Conservation (phyloP, 2,888 invertebrate genomes). For the Parochlus steinenii region DNA sequence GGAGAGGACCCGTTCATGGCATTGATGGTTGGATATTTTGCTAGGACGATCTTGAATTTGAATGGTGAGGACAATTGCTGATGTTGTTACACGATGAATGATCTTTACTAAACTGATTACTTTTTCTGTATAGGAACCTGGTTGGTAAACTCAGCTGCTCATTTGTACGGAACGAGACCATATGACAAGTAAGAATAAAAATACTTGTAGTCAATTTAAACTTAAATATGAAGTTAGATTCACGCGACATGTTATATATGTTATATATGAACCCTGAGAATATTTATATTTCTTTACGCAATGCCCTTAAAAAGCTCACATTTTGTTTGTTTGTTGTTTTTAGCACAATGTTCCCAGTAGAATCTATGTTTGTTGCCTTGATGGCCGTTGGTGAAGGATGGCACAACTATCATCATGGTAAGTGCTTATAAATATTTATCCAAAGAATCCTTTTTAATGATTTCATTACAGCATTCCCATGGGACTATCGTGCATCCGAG, state of each 20-base stretch:
- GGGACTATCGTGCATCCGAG: slow-evolving; percentile 77
- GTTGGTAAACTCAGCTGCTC: slow-evolving; percentile 58
- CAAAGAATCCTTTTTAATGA: background rate
- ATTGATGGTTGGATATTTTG: slow-evolving; percentile 38
- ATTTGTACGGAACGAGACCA: slow-evolving; percentile 49
- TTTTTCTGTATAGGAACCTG: slow-evolving; percentile 43
- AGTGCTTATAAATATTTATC: background rate
- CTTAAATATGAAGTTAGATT: background rate
- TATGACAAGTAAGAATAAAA: slow-evolving; percentile 46
- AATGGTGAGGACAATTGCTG: slow-evolving; percentile 52
- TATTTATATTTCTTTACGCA: background rate
- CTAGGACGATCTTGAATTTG: slow-evolving; percentile 39
- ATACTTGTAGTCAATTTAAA: slow-evolving; percentile 4
- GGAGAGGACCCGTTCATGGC: slow-evolving; percentile 39
- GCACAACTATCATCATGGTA: slow-evolving; percentile 61
- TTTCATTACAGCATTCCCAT: slow-evolving; percentile 58
- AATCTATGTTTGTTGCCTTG: slow-evolving; percentile 50
- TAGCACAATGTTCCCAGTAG: slow-evolving; percentile 54
- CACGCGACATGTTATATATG: background rate
- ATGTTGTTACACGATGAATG: background rate
- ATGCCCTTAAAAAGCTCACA: slow-evolving; percentile 1
- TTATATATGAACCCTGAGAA: background rate
- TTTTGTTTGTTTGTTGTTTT: slow-evolving; percentile 10
- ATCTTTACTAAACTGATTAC: background rate
- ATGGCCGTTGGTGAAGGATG: slow-evolving; percentile 67